Percentiles rank a stretch among this genome's conserved stretches.
Conservation (phyloP, 2,797 vertebrate genomes). For the Coregonus ussuriensis region DNA sequence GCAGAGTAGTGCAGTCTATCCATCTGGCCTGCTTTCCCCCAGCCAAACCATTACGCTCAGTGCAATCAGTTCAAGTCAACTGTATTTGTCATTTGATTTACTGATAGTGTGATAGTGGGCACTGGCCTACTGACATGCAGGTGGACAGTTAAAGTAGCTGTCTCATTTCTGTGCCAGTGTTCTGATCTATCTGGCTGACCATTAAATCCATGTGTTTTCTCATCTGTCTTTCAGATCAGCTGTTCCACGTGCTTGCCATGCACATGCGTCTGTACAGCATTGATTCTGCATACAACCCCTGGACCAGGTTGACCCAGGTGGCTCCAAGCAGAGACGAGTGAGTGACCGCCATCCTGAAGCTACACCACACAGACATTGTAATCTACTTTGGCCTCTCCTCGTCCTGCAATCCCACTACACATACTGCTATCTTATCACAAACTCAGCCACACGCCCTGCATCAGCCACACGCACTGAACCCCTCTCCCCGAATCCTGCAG, state of each 20-base stretch:
- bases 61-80: conserved; percentile 40
- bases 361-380: too few species aligned
- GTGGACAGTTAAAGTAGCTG: conserved; percentile 16
- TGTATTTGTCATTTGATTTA: conserved; percentile 25
- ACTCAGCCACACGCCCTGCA: conserved; percentile 3
- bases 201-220: too few species aligned
- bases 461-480: too few species aligned
- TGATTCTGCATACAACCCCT: conserved; percentile 96
- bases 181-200: neutral
- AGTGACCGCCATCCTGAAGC: conserved; percentile 64
- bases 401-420: neutral
- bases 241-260: conserved; percentile 97
- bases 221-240: conserved; percentile 84
- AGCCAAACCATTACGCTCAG: conserved; percentile 40
- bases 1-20: conserved; percentile 45
- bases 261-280: conserved; percentile 99
- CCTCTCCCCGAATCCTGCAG: too few species aligned
- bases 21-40: conserved; percentile 59
- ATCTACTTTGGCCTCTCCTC: too few species aligned
- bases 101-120: conserved; percentile 23
- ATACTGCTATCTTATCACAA: neutral
- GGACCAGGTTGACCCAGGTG: conserved; percentile 92
- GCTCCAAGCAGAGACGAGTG: conserved; percentile 83
- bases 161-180: neutral
- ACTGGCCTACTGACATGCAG: conserved; percentile 7